A percentile compares a stretch with the other conserved stretches of the same genome.
phyloP scores from a whole-genome alignment of 2,797 vertebrate species.

The Sebastiscus albofasciatus region DNA sequence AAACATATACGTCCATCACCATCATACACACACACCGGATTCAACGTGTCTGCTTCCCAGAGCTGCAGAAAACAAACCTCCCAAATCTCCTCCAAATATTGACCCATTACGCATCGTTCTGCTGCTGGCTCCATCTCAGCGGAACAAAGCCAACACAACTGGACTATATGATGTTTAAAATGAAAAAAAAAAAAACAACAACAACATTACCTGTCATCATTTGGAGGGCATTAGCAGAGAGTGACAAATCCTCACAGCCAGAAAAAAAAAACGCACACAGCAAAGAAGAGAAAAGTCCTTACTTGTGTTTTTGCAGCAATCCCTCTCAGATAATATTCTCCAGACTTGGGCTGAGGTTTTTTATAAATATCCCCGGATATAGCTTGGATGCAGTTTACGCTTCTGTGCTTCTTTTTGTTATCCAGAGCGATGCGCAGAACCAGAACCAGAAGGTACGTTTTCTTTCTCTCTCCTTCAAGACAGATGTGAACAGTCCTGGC shows the following conservation, averaged over 20 bases:
- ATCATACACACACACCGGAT: conserved; percentile 1
- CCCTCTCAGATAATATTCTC: conserved; percentile 61
- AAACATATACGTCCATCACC: conserved; percentile 36
- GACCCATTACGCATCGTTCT: conserved; percentile 65
- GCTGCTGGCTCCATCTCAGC: conserved; percentile 14
- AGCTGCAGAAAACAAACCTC: conserved; percentile 56
- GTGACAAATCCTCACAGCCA: conserved; percentile 18
- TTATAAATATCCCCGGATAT: conserved; percentile 70
- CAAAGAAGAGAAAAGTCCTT: conserved; percentile 74
- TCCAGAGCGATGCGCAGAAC: conserved; percentile 64
- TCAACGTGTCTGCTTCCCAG: conserved; percentile 47
- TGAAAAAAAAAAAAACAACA: background rate
- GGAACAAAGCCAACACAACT: conserved; percentile 19
- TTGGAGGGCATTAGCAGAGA: conserved; percentile 5
- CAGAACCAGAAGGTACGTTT: conserved; percentile 56
- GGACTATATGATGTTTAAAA: background rate
- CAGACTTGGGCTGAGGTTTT: conserved; percentile 54
- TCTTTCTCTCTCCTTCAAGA: conserved; percentile 71
- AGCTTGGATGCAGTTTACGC: conserved; percentile 38
- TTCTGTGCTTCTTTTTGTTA: conserved; percentile 48
- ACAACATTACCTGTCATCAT: conserved; percentile 23
- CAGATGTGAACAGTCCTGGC: conserved; percentile 79
- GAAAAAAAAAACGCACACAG: conserved; percentile 25
- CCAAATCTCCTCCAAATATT: conserved; percentile 61
- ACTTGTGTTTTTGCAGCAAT: conserved; percentile 76